Base-by-base conservation (phyloP, 2,888 invertebrate genomes). In the Xestia sexstrigata region DNA sequence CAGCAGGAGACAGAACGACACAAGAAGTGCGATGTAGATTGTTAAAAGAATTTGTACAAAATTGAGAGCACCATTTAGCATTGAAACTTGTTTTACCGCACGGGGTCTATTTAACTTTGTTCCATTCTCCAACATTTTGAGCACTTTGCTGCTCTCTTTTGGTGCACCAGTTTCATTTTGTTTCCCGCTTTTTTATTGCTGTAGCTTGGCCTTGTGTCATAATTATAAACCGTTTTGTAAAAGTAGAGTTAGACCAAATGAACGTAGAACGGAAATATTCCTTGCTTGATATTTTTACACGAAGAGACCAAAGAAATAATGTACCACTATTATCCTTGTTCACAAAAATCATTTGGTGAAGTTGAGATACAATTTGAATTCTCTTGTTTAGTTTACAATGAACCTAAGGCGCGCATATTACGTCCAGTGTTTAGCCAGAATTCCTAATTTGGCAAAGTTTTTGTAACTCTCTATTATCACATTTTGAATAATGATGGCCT, bases 101-200 rank as follows among this genome's bases (percentile, higher is more conserved):
- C 35, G 58, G 58, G 62, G 55, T 71, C 60, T 42, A 65, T 76
- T 83, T 76, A 74, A 77, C 70, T 55, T 70, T 70, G 83, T 81
- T 63, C 70, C 72, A 85, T 65, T 83, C 81, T 15, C 70, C 52
- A 39, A 55, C 63, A 63, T 70, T 81, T 73, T 47, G 60, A 81
- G 85, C 82, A 70, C 45, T 77, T 73, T 17, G 5, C 67, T 63
- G 85, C 52, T 67, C 70, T 60, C 52, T 76, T 81, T 62, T 45
- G n/a, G 73, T 74, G 82, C n/a, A 52, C 82, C 55, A 69, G 67
- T 85, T 83, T 65, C 17, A 17, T 81, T 84, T 62, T 6, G 52
- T 63, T 68, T 45, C 13, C 26, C 42, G 7, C 39, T n/a, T 70
- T 78, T 62, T 70, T 75, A 63, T 58, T 63, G 26, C 35, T 7